Evolutionary conservation across 2,113 vertebrate species (phyloP).

Genomic region (Gracilinanus agilis): DNA sequence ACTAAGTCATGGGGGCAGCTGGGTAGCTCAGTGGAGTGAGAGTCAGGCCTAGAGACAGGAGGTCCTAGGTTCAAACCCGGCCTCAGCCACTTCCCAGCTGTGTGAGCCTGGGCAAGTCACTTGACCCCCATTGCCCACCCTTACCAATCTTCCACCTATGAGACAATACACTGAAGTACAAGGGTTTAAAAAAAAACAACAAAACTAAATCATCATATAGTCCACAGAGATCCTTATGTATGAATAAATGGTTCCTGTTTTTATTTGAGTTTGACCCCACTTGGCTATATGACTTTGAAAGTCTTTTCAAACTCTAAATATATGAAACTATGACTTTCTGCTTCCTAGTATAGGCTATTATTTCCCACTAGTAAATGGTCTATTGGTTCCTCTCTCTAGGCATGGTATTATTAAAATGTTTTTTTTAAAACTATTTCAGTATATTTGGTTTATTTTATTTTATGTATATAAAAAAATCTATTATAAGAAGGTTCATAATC

Average conservation of each 20-base stretch:
- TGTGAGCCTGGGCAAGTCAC: too few species aligned
- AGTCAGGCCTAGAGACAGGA: too few species aligned
- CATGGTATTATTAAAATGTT: not conserved
- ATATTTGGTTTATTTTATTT: not conserved
- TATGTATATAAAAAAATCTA: not conserved
- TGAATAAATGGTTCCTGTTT: not conserved
- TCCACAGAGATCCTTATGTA: not conserved
- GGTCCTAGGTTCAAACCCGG: too few species aligned
- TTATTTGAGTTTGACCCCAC: not conserved
- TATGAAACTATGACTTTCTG: not conserved
- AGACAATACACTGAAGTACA: too few species aligned
- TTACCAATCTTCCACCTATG: too few species aligned
- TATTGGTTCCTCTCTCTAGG: not conserved
- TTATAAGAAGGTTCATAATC: not conserved
- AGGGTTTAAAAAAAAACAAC: too few species aligned
- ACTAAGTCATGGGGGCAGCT: too few species aligned
- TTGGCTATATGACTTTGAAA: not conserved
- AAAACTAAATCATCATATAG: not conserved
- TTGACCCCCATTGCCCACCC: too few species aligned
- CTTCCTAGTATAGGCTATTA: not conserved
- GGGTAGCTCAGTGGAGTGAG: too few species aligned
- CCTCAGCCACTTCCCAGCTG: too few species aligned
- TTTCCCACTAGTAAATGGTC: not conserved
- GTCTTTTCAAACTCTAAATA: not conserved
- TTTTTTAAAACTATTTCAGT: too few species aligned